These are phyloP conservation scores for Orientallactaga bullata DNA, from an alignment of 2,113 vertebrate species.

Conservation along the genomic window DNA sequence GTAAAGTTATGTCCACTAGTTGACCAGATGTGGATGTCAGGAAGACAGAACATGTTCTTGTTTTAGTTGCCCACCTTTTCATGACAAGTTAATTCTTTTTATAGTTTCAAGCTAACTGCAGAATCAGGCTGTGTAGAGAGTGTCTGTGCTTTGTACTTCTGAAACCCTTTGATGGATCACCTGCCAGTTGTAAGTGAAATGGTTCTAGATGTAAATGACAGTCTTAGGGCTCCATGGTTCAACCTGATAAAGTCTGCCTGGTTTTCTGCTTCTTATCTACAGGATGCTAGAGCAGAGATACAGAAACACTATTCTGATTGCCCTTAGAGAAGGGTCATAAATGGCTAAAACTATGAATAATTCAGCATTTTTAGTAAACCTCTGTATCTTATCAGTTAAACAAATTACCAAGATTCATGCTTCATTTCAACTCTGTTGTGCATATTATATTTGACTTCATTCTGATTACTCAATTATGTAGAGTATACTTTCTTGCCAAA, in stretches of 20 bases:
- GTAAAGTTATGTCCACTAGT: neutral
- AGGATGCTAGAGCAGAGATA: neutral
- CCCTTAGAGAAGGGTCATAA: neutral
- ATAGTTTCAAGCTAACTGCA: neutral
- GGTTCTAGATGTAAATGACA: neutral
- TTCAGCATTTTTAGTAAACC: neutral
- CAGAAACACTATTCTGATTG: neutral
- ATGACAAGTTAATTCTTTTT: neutral
- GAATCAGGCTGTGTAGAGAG: neutral
- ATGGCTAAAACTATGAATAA: neutral
- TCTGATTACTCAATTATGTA: neutral
- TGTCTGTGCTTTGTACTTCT: neutral
- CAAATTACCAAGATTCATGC: neutral
- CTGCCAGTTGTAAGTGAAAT: neutral
- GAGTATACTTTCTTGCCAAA: neutral
- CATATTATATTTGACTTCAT: slow-evolving; percentile 3
- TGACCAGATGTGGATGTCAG: neutral
- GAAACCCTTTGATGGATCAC: neutral
- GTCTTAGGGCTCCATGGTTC: neutral
- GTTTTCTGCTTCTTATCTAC: neutral
- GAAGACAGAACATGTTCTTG: neutral
- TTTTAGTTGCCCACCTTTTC: neutral
- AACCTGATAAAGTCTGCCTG: neutral
- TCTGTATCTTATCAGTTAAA: neutral
- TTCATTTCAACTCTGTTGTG: neutral